Conservation (phyloP, 1,140 invertebrate species). For the Drosophila tani region DNA sequence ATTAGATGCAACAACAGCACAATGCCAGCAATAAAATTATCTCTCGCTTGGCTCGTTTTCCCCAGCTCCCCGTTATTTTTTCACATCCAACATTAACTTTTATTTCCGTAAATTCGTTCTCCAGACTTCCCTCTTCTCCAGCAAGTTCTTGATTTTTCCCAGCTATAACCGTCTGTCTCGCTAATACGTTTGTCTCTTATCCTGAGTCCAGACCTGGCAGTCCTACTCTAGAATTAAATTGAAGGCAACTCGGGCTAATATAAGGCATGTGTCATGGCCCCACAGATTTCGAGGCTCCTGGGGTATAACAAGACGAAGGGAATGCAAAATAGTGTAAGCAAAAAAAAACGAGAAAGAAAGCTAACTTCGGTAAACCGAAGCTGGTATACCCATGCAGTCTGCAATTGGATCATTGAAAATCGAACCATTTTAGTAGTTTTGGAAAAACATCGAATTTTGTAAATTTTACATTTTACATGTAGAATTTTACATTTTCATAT, state of each 20-base stretch:
- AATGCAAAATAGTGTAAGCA: no score
- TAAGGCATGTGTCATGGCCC: neutral
- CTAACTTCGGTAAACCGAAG: no score
- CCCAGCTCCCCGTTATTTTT: slow-evolving; percentile 53
- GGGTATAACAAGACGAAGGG: no score
- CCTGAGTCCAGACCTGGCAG: neutral
- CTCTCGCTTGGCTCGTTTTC: slow-evolving; percentile 51
- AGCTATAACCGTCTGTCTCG: slow-evolving; percentile 44
- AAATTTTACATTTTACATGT: no score
- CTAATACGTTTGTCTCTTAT: slow-evolving; percentile 45
- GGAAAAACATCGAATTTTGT: no score
- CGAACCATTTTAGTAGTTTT: no score
- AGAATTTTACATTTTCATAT: no score
- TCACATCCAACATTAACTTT: slow-evolving; percentile 75
- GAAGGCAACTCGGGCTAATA: neutral
- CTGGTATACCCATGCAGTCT: no score
- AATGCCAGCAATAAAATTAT: slow-evolving; percentile 62
- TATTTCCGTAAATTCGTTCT: slow-evolving; percentile 71
- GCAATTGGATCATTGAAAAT: no score
- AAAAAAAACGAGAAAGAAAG: no score
- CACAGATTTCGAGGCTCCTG: neutral
- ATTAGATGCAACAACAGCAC: slow-evolving; percentile 65
- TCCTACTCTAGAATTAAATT: slow-evolving; percentile 12
- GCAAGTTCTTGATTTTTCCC: slow-evolving; percentile 36
- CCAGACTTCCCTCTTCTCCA: slow-evolving; percentile 15